Base-by-base conservation (phyloP, 2,888 invertebrate genomes). In the Euplexia lucipara region DNA sequence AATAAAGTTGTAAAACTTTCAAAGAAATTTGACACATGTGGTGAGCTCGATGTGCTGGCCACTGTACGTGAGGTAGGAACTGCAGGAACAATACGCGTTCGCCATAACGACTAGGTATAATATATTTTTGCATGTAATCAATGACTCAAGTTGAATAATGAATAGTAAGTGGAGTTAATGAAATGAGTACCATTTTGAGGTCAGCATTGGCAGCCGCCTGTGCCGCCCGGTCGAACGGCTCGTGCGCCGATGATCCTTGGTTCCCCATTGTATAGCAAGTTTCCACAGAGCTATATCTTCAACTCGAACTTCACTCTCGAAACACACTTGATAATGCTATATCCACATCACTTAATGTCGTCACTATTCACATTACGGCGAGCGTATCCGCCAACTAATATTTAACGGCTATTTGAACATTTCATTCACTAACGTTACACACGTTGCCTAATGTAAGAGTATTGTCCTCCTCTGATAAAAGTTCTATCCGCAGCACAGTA, bases 201-300 rank as follows among this genome's bases (percentile, higher is more conserved):
- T 95, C 95, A 68, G 90, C 80, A 82, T 91, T 90, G 77, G 94
- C 95, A 71, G 95, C 91, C 77, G 92, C 91, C 83, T 95, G 95
- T 16, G 71, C 65, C 75, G 96, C 96, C 90, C 97, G 96, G 90
- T 98, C 98, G 90, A 98, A 96, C 83, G 98, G 98, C 92, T 97
- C 97, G 92, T 98, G 98, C 81, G 96, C 96, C 87, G 97, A 97
- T 82, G 98, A 98, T 87, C 97, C 97, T 93, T 97, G 97, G 92
- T 98, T 98, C 87, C 98, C 98, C 98, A 98, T 98, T 83, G 78
- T 92, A 57, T 58, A 56, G 66, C 37, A 67, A 73, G 71, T 75
- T 63, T 69, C 64, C 63, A 72, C 74, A 49, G 18, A 75, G 66
- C 65, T 73, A 51, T 80, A 71, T 82, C 70, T 79, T 75, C 82